phyloP scores from a whole-genome alignment of 2,888 invertebrate species.

The Andrena marginata region DNA sequence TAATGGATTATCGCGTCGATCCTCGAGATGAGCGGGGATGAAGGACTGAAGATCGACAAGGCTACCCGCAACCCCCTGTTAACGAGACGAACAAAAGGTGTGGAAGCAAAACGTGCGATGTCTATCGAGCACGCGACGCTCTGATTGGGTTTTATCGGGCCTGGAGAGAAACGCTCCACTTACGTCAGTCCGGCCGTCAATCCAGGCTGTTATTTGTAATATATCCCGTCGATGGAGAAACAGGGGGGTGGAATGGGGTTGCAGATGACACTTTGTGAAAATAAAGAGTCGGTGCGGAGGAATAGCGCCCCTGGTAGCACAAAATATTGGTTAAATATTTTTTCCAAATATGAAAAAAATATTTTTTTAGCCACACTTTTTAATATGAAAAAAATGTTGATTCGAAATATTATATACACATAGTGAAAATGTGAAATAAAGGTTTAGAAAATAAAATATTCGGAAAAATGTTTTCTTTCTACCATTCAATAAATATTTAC shows the following conservation, averaged over 20 bases:
- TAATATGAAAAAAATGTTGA: too few relatives aligned
- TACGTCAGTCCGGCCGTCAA: slow-evolving; percentile 35
- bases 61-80: slow-evolving; percentile 8
- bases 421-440: too few relatives aligned
- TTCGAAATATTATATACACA: too few relatives aligned
- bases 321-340: too few relatives aligned
- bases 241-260: not conserved
- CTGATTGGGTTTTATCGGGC: slow-evolving; percentile 33
- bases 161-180: slow-evolving; percentile 29
- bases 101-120: slow-evolving; percentile 8
- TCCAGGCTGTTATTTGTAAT: slow-evolving; percentile 3
- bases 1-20: slow-evolving; percentile 4
- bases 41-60: not conserved
- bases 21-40: slow-evolving; percentile 9
- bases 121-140: slow-evolving; percentile 12
- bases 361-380: too few relatives aligned
- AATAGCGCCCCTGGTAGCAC: too few relatives aligned
- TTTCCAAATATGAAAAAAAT: too few relatives aligned
- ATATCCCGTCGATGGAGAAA: not conserved
- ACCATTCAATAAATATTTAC: too few relatives aligned
- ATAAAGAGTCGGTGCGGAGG: too few relatives aligned
- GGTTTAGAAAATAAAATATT: too few relatives aligned
- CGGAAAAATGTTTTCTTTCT: too few relatives aligned
- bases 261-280: too few relatives aligned
- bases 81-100: slow-evolving; percentile 11